phyloP scores from a whole-genome alignment of 1,140 invertebrate species.

The Drosophila ogumai region DNA sequence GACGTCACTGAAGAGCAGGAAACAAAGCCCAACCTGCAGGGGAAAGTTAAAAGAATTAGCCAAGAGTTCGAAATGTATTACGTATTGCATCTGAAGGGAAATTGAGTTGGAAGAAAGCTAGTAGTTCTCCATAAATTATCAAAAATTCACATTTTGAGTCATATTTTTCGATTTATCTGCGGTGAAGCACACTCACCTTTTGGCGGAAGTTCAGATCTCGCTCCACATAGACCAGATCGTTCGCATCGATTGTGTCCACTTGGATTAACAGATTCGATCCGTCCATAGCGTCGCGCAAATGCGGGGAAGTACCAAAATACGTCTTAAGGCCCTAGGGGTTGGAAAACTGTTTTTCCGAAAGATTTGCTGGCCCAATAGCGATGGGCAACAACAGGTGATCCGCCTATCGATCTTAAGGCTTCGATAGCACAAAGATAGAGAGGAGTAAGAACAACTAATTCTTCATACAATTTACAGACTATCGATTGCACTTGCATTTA shows the following conservation, averaged over 20 bases:
- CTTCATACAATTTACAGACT: background rate
- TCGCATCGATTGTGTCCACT: slow-evolving; percentile 49
- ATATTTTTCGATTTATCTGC: background rate
- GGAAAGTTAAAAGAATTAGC: background rate
- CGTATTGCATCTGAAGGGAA: too few species aligned
- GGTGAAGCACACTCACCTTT: slow-evolving; percentile 35
- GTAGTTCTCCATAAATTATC: background rate
- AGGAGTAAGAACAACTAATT: too few species aligned
- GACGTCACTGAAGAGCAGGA: slow-evolving; percentile 66
- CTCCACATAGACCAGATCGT: slow-evolving; percentile 72
- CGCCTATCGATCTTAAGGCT: background rate
- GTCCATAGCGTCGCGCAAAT: background rate
- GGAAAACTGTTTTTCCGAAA: too few species aligned
- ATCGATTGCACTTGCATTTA: background rate
- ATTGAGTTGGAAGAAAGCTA: background rate
- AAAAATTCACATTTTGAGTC: background rate
- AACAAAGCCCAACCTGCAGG: slow-evolving; percentile 61
- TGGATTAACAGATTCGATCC: slow-evolving; percentile 25
- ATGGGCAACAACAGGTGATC: slow-evolving; percentile 12
- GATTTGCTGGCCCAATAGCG: background rate
- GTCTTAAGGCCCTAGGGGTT: background rate
- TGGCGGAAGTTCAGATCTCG: slow-evolving; percentile 65
- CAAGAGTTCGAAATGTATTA: background rate
- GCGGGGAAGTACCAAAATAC: slow-evolving; percentile 44
- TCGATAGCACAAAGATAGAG: slow-evolving; percentile 8